These are phyloP conservation scores for Julus scanicus DNA, from an alignment of 2,888 invertebrate species.

Conservation along the genomic window DNA sequence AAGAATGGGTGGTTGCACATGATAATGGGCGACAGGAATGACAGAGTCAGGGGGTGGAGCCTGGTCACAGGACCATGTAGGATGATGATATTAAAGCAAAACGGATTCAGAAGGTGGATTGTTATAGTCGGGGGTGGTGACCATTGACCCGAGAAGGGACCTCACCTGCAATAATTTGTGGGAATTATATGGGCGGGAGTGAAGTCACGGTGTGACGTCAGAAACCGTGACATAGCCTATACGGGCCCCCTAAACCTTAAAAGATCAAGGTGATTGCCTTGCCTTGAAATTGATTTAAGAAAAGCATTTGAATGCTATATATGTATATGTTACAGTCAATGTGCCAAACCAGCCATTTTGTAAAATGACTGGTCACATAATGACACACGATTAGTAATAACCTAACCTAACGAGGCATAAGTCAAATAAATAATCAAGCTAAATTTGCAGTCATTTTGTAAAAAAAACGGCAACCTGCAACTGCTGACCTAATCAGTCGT, in stretches of 20 bases:
- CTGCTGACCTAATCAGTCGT: no score
- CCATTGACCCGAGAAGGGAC: constrained; percentile 33
- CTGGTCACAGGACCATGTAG: constrained; percentile 25
- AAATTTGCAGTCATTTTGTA: no score
- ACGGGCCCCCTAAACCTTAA: not conserved
- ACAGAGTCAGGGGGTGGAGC: constrained; percentile 18
- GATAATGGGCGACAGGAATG: constrained; percentile 33
- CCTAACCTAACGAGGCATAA: no score
- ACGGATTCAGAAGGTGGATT: constrained; percentile 20
- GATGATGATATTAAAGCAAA: constrained; percentile 33
- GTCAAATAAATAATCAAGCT: no score
- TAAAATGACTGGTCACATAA: no score
- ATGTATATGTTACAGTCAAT: no score
- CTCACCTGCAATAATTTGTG: constrained; percentile 33
- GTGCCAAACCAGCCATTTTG: no score
- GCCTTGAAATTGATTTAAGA: constrained; percentile 7
- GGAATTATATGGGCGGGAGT: constrained; percentile 22
- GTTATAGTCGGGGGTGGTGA: constrained; percentile 28
- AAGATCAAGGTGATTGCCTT: constrained; percentile 16
- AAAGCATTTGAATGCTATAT: not conserved
- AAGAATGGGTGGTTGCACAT: constrained; percentile 14
- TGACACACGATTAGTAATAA: no score
- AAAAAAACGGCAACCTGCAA: no score
- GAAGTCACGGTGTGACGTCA: constrained; percentile 13
- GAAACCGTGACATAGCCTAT: constrained; percentile 15